Base-by-base conservation (phyloP, 2,113 vertebrate species). In the Vidua chalybeata region DNA sequence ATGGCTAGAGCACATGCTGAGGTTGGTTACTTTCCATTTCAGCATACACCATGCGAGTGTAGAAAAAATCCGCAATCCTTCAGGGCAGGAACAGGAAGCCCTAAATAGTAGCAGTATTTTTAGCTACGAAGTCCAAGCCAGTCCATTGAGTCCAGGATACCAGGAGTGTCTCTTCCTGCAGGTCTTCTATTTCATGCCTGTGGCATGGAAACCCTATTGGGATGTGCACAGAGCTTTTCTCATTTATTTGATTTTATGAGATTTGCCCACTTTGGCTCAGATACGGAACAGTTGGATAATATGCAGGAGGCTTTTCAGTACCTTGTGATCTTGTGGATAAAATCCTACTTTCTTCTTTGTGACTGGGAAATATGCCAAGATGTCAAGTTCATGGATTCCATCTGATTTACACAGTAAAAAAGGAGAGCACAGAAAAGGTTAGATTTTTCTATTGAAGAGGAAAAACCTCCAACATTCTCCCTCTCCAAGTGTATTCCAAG, bases 1-100 rank as follows among this genome's bases (percentile, higher is more conserved):
- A 28, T 55, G 66, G 49, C 41, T 76, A 84, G 64, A 91, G 45
- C 61, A 67, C 35, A 39, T 1, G 1, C 73, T 72, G 74, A 67
- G 27, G 54, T 37, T 75, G 22, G n/a, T 89, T 41, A 6, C 58
- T 93, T 95, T 89, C 81, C 41, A 30, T 87, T 96, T 96, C 10
- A 6, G 23, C 49, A 31, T 55, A 21, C 0, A 2, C 31, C 35
- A 16, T 76, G 49, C 0, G 0, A 72, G 24, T n/a, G 13, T 72
- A 62, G 62, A 82, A 93, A 87, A 82, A 78, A 26, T 55, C n/a
- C 0, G 0, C 0, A 9, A 19, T 81, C 18, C n/a, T 71, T 86
- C n/a, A 41, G 43, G 46, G 43, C 15, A 91, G 46, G 41, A 86
- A 41, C 28, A 71, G 49, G 45, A 95, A 91, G 24, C 61, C 52